Percentiles rank a stretch among this genome's conserved stretches.
These are phyloP conservation scores for Gorsachius magnificus DNA, from an alignment of 2,797 vertebrate genomes.

Conservation along the genomic window DNA sequence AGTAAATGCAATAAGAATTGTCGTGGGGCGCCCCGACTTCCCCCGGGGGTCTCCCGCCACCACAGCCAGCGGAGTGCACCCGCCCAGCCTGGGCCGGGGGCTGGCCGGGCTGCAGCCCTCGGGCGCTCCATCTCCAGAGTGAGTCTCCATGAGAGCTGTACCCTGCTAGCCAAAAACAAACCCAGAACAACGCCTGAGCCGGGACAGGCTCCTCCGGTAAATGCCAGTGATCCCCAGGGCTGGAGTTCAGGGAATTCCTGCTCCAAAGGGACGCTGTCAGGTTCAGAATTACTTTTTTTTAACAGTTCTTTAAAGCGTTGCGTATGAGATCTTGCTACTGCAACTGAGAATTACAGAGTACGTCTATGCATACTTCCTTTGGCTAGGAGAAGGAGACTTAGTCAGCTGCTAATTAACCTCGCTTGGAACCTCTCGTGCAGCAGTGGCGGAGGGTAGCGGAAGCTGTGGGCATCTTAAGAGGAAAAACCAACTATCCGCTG, in stretches of 20 bases:
- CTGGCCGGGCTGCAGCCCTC: neutral
- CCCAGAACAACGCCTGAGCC: neutral
- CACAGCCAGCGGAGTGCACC: neutral
- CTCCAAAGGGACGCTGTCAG: neutral
- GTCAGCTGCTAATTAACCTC: neutral
- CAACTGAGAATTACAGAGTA: neutral
- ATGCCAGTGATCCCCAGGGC: neutral
- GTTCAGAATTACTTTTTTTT: neutral
- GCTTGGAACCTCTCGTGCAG: neutral
- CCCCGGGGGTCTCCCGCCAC: neutral
- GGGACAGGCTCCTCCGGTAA: neutral
- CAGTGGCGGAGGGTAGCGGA: neutral
- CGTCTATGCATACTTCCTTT: slow-evolving; percentile 30
- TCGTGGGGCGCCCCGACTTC: accelerated
- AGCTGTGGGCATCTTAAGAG: neutral
- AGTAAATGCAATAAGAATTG: neutral
- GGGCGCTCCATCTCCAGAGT: neutral
- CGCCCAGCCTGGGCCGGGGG: neutral
- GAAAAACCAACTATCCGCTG: neutral
- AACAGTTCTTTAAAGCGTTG: neutral
- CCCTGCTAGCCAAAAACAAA: neutral
- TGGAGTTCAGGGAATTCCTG: neutral
- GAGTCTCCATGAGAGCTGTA: neutral
- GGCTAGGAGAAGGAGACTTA: neutral
- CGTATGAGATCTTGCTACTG: neutral